Evolutionary conservation across 1,140 invertebrate species (phyloP).

Genomic region (Sminthurides bifidus): DNA sequence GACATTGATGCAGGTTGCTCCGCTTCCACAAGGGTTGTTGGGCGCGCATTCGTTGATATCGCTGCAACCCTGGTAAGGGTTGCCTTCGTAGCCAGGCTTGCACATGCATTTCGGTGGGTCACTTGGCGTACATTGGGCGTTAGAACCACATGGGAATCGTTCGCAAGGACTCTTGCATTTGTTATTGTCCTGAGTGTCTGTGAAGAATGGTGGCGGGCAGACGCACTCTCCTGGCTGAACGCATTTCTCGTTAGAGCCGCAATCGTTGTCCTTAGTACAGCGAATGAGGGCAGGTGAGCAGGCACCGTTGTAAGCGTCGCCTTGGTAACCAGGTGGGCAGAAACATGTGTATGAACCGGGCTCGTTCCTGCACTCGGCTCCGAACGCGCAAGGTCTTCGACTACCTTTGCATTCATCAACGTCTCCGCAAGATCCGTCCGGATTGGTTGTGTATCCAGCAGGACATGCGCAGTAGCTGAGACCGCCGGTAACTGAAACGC

Average conservation of each 20-base stretch:
- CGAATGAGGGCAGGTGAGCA: slow-evolving; percentile 66
- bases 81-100: slow-evolving; percentile 65
- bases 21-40: slow-evolving; percentile 63
- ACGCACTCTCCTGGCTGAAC: slow-evolving; percentile 78
- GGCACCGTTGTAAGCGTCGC: slow-evolving; percentile 44
- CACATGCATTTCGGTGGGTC: slow-evolving; percentile 82
- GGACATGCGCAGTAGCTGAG: slow-evolving; percentile 81
- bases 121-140: slow-evolving; percentile 77
- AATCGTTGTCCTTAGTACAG: slow-evolving; percentile 69
- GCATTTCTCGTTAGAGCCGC: slow-evolving; percentile 74
- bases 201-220: slow-evolving; percentile 75
- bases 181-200: slow-evolving; percentile 62
- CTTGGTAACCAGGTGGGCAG: slow-evolving; percentile 63
- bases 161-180: slow-evolving; percentile 61
- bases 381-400: slow-evolving; percentile 64
- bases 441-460: slow-evolving; percentile 57
- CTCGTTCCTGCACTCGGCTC: slow-evolving; percentile 72
- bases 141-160: slow-evolving; percentile 64
- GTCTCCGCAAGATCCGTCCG: slow-evolving; percentile 57
- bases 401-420: slow-evolving; percentile 38
- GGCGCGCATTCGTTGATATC: slow-evolving; percentile 75
- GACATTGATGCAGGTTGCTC: slow-evolving; percentile 73
- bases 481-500: slow-evolving; percentile 74
- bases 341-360: slow-evolving; percentile 63
- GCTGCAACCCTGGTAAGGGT: slow-evolving; percentile 65